Evolutionary conservation across 2,797 vertebrate genomes (phyloP).

Genomic region (Eospalax fontanierii): DNA sequence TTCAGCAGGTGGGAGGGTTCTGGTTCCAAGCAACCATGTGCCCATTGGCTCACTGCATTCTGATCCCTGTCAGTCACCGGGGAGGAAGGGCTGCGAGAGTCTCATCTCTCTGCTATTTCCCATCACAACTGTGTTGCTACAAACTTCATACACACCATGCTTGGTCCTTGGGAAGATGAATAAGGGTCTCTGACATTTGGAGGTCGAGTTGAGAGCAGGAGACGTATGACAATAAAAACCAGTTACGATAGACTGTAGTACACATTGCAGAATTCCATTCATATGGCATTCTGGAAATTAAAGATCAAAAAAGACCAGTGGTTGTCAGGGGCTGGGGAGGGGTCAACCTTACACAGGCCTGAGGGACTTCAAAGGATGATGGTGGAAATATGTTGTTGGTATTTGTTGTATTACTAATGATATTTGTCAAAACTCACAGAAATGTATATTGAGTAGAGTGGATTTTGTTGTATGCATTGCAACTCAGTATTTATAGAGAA

Average conservation of each 20-base stretch:
- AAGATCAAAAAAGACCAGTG: background rate
- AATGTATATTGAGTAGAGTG: background rate
- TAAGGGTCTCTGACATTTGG: background rate
- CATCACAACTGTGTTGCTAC: background rate
- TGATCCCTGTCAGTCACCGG: background rate
- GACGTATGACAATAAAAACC: background rate
- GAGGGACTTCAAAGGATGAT: too few species aligned
- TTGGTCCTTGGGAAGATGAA: background rate
- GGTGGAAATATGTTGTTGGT: background rate
- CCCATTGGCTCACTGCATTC: background rate
- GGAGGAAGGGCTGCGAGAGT: background rate
- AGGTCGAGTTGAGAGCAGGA: background rate
- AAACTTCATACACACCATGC: background rate
- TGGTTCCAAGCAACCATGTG: background rate
- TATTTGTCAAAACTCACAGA: conserved; percentile 8
- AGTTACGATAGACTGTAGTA: background rate
- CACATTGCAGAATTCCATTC: background rate
- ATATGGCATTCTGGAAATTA: background rate
- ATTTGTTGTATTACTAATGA: background rate
- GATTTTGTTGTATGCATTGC: background rate
- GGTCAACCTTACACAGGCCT: accelerated
- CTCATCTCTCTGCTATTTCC: background rate
- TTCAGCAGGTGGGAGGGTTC: background rate
- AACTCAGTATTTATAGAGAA: conserved; percentile 11
- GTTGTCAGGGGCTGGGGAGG: background rate